Base-by-base conservation (phyloP, 2,113 vertebrate genomes). In the Notothenia rossii region DNA sequence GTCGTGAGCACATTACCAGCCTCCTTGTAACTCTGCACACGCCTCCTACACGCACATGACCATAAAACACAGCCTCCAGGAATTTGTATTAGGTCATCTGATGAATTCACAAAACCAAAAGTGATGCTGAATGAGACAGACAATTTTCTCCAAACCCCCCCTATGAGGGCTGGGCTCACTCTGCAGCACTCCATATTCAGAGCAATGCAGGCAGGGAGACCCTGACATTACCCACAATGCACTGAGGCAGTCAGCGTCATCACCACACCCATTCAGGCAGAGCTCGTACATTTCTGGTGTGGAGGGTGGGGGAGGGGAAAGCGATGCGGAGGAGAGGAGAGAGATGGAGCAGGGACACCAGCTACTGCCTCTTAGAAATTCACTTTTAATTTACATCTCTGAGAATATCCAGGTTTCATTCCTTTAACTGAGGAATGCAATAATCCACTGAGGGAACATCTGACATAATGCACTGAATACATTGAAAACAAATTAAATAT, bases 211-310 rank as follows among this genome's bases (percentile, higher is more conserved):
- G 91, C 86, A 86, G 85, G 91, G 82, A 92, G 83, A 87, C 79
- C 90, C 91, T 90, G 87, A 73, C 70, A 81, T 86, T 94, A 93
- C 94, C 94, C 95, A 95, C 72, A 93, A 93, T 95, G 93, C 94
- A 93, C 7, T 8, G 71, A 77, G 71, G 85, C 83, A 71, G 60
- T 71, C 61, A 59, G 69, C 81, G 72, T 94, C 94, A 94, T 87
- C 88, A 88, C 94, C 94, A 94, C 95, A 91, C 93, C 94, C 93
- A 91, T 89, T 90, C 79, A 90, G 84, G 74, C 83, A 53, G 75
- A 85, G 83, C 85, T 70, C 10, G 67, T 71, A 83, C 67, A 70
- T 67, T 53, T 72, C 86, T 87, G 83, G 86, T 79, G 86, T 79
- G 86, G 86, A 81, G 63, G 76, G 69, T 89, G 86, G 91, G 89